Base-by-base conservation (phyloP, 2,113 vertebrate genomes). In the Eolophus roseicapilla region DNA sequence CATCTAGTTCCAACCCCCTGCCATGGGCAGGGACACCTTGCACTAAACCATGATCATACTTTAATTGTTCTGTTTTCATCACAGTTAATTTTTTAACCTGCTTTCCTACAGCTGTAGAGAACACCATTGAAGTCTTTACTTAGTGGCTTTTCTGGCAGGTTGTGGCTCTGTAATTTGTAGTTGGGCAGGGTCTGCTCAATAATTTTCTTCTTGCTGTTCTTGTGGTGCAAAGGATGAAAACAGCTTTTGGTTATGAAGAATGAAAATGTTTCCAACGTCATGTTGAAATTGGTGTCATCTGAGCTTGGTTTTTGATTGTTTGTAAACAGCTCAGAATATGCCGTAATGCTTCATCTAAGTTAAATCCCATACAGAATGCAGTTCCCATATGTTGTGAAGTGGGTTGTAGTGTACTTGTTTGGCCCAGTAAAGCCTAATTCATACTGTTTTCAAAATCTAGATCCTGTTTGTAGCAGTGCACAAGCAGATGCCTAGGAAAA, bases 381-480 rank as follows among this genome's bases (percentile, higher is more conserved):
- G 1, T 71, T 63, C 39, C n/a, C 11, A 0, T 5, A 0, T 9
- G n/a, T 2, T 44, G 41, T 31, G 64, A 19, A 18, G 44, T 52
- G 55, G 35, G 18, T 29, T 86, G 41, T 15, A 21, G 27, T 39
- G 7, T 35, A 9, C 12, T 74, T 47, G 10, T 35, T 71, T 53
- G 50, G 41, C 64, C 25, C 57, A 46, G 8, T 1, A 6, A 1
- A 71, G 33, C 39, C 21, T 7, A 11, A 63, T 35, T 62, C 60
- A 35, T 9, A 12, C n/a, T 24, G 5, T 44, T 62, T 47, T 35
- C 47, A 47, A 47, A 29, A 68, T 27, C 52, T 28, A 4, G 6
- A 31, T 60, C 29, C 52, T 76, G 12, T 13, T 28, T 75, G 62
- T 33, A 43, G 39, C 29, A 75, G 2, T 5, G 31, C 37, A 24